Percentiles rank a stretch among this genome's conserved stretches.
Conservation (phyloP, 2,113 vertebrate genomes). For the Lipophrys pholis region DNA sequence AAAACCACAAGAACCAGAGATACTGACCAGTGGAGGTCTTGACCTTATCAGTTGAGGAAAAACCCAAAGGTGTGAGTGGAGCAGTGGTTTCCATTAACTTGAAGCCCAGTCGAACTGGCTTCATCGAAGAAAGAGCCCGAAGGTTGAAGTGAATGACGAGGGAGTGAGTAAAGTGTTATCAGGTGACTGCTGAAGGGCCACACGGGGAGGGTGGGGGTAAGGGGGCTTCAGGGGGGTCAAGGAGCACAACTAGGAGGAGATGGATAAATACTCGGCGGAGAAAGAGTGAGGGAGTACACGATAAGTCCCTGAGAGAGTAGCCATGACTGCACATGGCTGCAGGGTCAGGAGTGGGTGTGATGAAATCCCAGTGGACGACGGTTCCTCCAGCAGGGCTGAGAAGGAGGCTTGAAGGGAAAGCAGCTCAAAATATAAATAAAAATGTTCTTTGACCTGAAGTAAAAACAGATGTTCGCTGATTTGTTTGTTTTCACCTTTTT, state of each 20-base stretch:
- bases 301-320: conserved; percentile 7
- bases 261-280: conserved; percentile 32
- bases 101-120: conserved; percentile 32
- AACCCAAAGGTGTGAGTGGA: conserved; percentile 34
- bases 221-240: conserved; percentile 34
- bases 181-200: conserved; percentile 37
- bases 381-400: background rate
- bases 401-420: too few relatives aligned
- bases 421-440: too few relatives aligned
- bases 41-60: conserved; percentile 59
- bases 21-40: conserved; percentile 38
- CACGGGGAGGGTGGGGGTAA: background rate
- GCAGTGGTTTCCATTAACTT: conserved; percentile 41
- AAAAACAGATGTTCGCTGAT: background rate
- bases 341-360: conserved; percentile 21
- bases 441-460: background rate
- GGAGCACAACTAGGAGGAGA: conserved; percentile 41
- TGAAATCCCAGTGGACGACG: background rate
- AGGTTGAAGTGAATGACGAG: conserved; percentile 38
- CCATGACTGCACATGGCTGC: background rate
- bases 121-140: conserved; percentile 37
- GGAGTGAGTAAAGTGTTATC: conserved; percentile 30
- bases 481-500: conserved; percentile 17
- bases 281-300: background rate
- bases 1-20: conserved; percentile 52